Base-by-base conservation (phyloP, 2,113 vertebrate species). In the Nesoenas mayeri region DNA sequence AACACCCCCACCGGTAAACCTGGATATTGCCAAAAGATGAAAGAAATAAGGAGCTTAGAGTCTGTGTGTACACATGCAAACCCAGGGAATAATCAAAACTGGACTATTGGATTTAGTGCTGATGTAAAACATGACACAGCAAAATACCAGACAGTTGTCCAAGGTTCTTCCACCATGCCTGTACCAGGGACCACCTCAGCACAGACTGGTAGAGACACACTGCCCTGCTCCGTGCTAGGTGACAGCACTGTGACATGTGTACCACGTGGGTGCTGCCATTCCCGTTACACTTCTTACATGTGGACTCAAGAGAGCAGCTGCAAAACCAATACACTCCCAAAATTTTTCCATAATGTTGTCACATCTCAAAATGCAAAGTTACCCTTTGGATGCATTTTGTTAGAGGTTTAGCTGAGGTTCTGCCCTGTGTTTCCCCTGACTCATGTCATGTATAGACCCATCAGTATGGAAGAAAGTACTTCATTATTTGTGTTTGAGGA, bases 211-310 rank as follows among this genome's bases (percentile, higher is more conserved):
- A 25, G 32, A 44, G 42, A 51, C 32, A 12, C 29, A 5, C 31
- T 60, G 42, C n/a, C 58, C 71, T 54, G 57, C 66, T 58, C 48
- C 19, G 2, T 25, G 44, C 56, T 36, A 54, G 34, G n/a, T 34
- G 36, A 83, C 57, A 42, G 56, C 31, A n/a, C 31, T 64, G 25
- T 22, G 25, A 53, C 72, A 60, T 0, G 0, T 6, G 28, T 4
- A 34, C 57, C 48, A 40, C 0, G 0, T 6, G 36, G 15, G 9
- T 40, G 53, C 25, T 53, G 28, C 29, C 12, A 12, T 26, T 58
- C 24, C 47, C 2, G 0, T 61, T 24, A 48, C 13, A 42, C 4
- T 32, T 60, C 5, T 56, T 38, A 51, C 8, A 74, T 0, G 0
- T 12, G 22, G n/a, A 62, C 12, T 21, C 32, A 53, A 78, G 26